Evolutionary conservation across 2,888 invertebrate species (phyloP), one percentile per base, ranked within the genome.

Genomic region (Oeneis ivallda): DNA sequence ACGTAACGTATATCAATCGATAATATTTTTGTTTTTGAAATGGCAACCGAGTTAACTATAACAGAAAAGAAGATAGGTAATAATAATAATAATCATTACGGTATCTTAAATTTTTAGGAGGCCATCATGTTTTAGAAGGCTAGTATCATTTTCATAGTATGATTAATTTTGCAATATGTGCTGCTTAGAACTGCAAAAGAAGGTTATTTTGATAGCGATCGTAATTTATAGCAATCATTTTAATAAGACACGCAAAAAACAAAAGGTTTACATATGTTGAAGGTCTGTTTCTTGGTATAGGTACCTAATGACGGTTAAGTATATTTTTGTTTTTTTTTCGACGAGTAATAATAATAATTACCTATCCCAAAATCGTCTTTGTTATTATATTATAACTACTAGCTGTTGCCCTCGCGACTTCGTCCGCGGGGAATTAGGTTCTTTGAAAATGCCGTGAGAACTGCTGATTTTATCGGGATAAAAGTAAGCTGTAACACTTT

Each of bases 191-290:
- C 43, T 60, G 56, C 56, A 67, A 70, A 68, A 65, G 69, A 67
- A 26, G 69, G 69, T 66, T 70, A 71, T 71, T 72, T 71, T 71
- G 72, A 74, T 73, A 65, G 64, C 58, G 67, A 71, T 72, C 70
- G 68, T 68, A 65, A 62, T 66, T n/a, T 37, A 49, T 34, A 65
- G 52, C 52, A 63, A 70, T 71, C 67, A 72, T 71, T 11, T 47
- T 49, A 37, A 59, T 57, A 64, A 65, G 71, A 69, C 74, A 73
- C 71, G 73, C 73, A 63, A 74, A 72, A 72, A 70, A 67, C 59
- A 67, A 71, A 68, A 70, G 71, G 63, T 19, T n/a, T 66, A n/a
- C n/a, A n/a, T n/a, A 54, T 61, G 58, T 52, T 64, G 66, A 69
- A 71, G 67, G 71, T 53, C 64, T 62, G n/a, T 49, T 62, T 41